phyloP scores from a whole-genome alignment of 1,140 invertebrate genomes.

The Drosophila murphyi region DNA sequence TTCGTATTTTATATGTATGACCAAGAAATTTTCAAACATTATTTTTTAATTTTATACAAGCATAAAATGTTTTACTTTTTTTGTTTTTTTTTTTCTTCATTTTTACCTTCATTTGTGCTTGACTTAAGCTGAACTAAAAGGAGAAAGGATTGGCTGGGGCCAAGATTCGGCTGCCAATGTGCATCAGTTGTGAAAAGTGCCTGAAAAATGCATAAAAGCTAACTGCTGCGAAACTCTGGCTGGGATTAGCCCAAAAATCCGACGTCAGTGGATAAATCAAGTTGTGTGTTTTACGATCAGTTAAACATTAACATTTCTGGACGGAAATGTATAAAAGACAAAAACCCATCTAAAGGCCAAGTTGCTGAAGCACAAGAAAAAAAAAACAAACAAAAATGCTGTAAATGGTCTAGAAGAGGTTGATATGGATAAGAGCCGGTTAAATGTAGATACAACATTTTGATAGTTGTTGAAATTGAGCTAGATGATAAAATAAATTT shows the following conservation, averaged over 20 bases:
- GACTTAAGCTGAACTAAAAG: constrained; percentile 45
- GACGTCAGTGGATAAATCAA: not conserved
- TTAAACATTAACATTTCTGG: too few species aligned
- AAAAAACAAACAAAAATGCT: not conserved
- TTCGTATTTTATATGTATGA: constrained; percentile 80
- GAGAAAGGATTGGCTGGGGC: not conserved
- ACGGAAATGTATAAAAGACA: not conserved
- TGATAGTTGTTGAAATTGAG: too few species aligned
- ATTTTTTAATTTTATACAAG: constrained; percentile 73
- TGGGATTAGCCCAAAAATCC: not conserved
- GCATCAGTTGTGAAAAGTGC: constrained; percentile 5
- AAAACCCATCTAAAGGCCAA: not conserved
- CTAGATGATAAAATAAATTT: not conserved
- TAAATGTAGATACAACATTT: not conserved
- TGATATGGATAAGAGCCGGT: not conserved
- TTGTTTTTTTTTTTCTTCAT: constrained; percentile 1
- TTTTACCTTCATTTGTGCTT: constrained; percentile 21
- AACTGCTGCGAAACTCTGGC: constrained; percentile 22
- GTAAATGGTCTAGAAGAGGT: too few species aligned
- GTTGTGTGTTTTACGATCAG: not conserved
- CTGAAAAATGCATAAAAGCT: constrained; percentile 51
- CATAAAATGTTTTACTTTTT: constrained; percentile 33
- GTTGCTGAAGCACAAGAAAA: not conserved
- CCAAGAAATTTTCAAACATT: constrained; percentile 78
- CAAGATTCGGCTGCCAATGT: not conserved